Percentiles rank a stretch among this genome's conserved stretches.
Evolutionary conservation across 2,888 invertebrate genomes (phyloP).

Genomic region (Phaonia tiefii): DNA sequence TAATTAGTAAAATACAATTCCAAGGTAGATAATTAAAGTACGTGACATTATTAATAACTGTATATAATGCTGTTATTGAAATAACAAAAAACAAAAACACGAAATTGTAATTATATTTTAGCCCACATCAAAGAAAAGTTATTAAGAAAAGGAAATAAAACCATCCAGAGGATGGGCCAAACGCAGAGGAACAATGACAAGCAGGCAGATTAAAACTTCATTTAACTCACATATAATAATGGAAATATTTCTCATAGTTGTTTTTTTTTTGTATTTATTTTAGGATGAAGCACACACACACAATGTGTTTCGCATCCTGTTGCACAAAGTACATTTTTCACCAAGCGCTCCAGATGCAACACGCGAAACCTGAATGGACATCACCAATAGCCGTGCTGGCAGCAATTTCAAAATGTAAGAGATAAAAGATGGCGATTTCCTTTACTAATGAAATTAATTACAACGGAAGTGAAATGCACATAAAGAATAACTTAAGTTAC

Average conservation of each 20-base stretch:
- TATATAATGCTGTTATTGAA: slow-evolving; percentile 5
- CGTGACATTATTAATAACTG: slow-evolving; percentile 60
- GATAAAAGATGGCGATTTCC: slow-evolving; percentile 58
- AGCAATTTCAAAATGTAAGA: slow-evolving; percentile 19
- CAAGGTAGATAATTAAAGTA: slow-evolving; percentile 30
- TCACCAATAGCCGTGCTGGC: background rate
- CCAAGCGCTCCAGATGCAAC: slow-evolving; percentile 7
- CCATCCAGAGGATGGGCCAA: background rate
- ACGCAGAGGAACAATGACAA: slow-evolving; percentile 18
- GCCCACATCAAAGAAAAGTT: slow-evolving; percentile 41
- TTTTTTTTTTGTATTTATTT: slow-evolving; percentile 18
- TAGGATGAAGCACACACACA: slow-evolving; percentile 34
- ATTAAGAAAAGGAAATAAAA: slow-evolving; percentile 26
- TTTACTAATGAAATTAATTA: slow-evolving; percentile 67
- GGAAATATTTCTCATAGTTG: background rate
- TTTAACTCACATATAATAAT: slow-evolving; percentile 38
- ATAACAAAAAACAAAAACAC: slow-evolving; percentile 45
- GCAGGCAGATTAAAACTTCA: slow-evolving; percentile 44
- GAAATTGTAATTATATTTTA: slow-evolving; percentile 48
- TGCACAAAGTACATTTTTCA: slow-evolving; percentile 47
- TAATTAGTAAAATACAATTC: background rate
- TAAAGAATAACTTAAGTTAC: slow-evolving; percentile 51
- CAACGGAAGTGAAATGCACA: slow-evolving; percentile 50
- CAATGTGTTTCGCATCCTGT: slow-evolving; percentile 43
- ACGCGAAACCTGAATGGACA: background rate